These are phyloP conservation scores for Drosophila seguyi DNA, from an alignment of 1,140 invertebrate genomes.

Conservation along the genomic window DNA sequence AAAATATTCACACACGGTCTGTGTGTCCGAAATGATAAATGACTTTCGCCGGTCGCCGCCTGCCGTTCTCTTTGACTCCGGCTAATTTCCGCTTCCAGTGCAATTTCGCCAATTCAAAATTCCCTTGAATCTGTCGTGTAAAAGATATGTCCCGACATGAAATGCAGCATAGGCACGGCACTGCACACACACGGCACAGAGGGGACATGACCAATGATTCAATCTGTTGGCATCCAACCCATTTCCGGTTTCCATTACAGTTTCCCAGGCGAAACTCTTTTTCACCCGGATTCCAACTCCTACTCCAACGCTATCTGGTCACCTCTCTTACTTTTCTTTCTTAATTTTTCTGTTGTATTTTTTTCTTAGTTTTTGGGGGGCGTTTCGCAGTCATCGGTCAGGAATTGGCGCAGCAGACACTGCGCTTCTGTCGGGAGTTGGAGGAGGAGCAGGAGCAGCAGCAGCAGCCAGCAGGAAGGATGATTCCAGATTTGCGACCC, in stretches of 20 bases:
- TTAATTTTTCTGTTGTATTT: constrained; percentile 1
- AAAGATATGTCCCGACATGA: constrained; percentile 56
- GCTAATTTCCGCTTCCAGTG: constrained; percentile 68
- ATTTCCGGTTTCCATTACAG: constrained; percentile 79
- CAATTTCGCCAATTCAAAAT: constrained; percentile 75
- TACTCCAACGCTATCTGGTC: constrained; percentile 12
- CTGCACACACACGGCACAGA: not conserved
- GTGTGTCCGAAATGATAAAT: constrained; percentile 66
- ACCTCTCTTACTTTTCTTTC: constrained; percentile 27
- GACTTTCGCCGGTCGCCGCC: constrained; percentile 32
- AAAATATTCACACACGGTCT: constrained; percentile 29
- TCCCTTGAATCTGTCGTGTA: constrained; percentile 72
- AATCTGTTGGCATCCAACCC: constrained; percentile 82
- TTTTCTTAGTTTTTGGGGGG: constrained; percentile 46
- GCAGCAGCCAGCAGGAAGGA: constrained; percentile 3
- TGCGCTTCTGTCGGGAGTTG: constrained; percentile 51
- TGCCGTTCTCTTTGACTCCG: constrained; percentile 39
- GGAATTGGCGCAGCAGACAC: constrained; percentile 66
- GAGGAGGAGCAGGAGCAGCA: not conserved
- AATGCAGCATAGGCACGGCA: constrained; percentile 46
- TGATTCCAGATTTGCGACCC: constrained; percentile 25
- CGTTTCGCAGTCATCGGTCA: constrained; percentile 75
- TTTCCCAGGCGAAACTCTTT: constrained; percentile 33
- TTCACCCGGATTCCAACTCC: constrained; percentile 20
- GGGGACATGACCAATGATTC: constrained; percentile 71